These are phyloP conservation scores for Habrosyne pyritoides DNA, from an alignment of 2,888 invertebrate species.

Conservation along the genomic window DNA sequence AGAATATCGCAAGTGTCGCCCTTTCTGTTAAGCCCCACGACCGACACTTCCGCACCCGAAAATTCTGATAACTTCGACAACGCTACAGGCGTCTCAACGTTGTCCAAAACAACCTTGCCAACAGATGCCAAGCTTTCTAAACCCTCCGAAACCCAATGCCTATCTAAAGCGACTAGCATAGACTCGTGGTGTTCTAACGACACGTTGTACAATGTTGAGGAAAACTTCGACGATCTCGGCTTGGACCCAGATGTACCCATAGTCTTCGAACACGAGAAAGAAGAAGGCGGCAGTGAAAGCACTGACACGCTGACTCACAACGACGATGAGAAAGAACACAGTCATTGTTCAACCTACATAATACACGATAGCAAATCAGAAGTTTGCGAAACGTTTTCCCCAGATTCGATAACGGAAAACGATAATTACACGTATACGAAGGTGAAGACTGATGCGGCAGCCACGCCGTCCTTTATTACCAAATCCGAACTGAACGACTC, in stretches of 20 bases:
- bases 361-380: conserved; percentile 73
- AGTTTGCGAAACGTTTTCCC: conserved; percentile 66
- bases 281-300: conserved; percentile 65
- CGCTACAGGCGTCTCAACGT: conserved; percentile 70
- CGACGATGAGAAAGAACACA: conserved; percentile 66
- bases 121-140: conserved; percentile 78
- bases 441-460: conserved; percentile 56
- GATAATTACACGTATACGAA: conserved; percentile 73
- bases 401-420: conserved; percentile 73
- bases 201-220: conserved; percentile 85
- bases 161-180: conserved; percentile 84
- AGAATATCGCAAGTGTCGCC: conserved; percentile 74
- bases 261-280: conserved; percentile 48
- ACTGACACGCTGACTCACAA: conserved; percentile 70
- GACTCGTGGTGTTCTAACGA: conserved; percentile 87
- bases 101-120: conserved; percentile 76
- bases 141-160: conserved; percentile 71
- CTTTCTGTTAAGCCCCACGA: conserved; percentile 70
- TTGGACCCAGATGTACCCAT: conserved; percentile 63
- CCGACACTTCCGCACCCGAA: conserved; percentile 65
- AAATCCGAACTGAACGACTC: conserved; percentile 67
- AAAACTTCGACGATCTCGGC: conserved; percentile 78
- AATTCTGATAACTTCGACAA: conserved; percentile 60
- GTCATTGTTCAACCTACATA: conserved; percentile 73
- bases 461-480: conserved; percentile 54